Evolutionary conservation across 2,797 vertebrate species (phyloP).

Genomic region (Lateolabrax maculatus): DNA sequence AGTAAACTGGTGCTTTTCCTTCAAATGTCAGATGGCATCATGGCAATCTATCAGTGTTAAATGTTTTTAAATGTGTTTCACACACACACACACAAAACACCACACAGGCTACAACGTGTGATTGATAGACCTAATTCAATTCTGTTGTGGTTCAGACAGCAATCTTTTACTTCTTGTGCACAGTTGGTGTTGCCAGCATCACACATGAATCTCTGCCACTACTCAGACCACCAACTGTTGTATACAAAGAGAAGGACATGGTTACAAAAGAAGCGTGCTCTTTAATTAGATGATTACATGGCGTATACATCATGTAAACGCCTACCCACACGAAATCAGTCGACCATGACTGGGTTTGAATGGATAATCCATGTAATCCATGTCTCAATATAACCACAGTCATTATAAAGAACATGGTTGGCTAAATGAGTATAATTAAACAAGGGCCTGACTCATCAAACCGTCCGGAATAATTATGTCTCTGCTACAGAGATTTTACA

Average conservation of each 20-base stretch:
- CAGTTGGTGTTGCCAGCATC: constrained; percentile 39
- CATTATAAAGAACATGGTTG: constrained; percentile 62
- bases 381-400: constrained; percentile 44
- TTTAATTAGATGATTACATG: constrained; percentile 64
- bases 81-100: background rate
- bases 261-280: constrained; percentile 2
- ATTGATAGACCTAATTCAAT: constrained; percentile 67
- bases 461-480: constrained; percentile 48
- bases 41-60: constrained; percentile 24
- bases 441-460: constrained; percentile 51
- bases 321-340: constrained; percentile 42
- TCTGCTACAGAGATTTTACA: constrained; percentile 20
- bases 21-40: constrained; percentile 40
- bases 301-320: constrained; percentile 54
- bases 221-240: constrained; percentile 58
- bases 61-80: background rate
- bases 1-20: constrained; percentile 25
- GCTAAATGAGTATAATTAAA: constrained; percentile 66
- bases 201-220: constrained; percentile 51
- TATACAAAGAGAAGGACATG: constrained; percentile 8
- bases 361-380: constrained; percentile 67
- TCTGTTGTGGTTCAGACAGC: constrained; percentile 41
- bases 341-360: constrained; percentile 43
- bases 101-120: constrained; percentile 25
- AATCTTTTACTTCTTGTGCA: constrained; percentile 46